These are phyloP conservation scores for Phylloscopus collybita DNA, from an alignment of 2,797 vertebrate species.

Conservation along the genomic window DNA sequence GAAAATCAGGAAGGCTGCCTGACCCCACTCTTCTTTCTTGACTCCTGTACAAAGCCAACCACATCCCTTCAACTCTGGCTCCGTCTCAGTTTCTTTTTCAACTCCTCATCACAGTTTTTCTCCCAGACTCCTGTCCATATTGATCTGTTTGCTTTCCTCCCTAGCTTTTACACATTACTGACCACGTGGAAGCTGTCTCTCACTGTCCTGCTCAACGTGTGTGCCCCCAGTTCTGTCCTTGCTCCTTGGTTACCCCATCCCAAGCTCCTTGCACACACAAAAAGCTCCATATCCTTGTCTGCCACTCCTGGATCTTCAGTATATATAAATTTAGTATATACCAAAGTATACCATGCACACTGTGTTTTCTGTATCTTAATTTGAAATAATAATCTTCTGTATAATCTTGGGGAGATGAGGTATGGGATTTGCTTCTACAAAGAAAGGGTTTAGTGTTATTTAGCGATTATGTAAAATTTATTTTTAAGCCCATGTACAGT, in stretches of 20 bases:
- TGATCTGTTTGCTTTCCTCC: neutral
- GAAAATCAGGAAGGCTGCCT: neutral
- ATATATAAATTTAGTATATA: too few species aligned
- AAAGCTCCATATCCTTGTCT: neutral
- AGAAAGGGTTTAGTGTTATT: neutral
- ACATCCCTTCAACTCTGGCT: neutral
- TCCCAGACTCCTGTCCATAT: neutral
- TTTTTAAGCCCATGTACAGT: neutral
- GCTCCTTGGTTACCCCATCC: neutral
- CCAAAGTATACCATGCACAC: neutral
- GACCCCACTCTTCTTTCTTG: neutral
- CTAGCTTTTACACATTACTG: neutral
- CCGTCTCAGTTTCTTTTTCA: neutral
- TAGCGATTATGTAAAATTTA: neutral
- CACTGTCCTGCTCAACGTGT: neutral
- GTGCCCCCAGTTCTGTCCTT: neutral
- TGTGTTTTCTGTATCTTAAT: neutral
- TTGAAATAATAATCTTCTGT: neutral
- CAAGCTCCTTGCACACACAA: neutral
- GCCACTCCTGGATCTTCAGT: neutral
- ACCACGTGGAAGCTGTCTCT: neutral
- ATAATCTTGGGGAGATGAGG: neutral
- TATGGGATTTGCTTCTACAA: neutral
- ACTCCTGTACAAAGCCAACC: neutral
- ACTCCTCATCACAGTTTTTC: neutral